Evolutionary conservation across 2,888 invertebrate species (phyloP).

Genomic region (Pterostichus niger): DNA sequence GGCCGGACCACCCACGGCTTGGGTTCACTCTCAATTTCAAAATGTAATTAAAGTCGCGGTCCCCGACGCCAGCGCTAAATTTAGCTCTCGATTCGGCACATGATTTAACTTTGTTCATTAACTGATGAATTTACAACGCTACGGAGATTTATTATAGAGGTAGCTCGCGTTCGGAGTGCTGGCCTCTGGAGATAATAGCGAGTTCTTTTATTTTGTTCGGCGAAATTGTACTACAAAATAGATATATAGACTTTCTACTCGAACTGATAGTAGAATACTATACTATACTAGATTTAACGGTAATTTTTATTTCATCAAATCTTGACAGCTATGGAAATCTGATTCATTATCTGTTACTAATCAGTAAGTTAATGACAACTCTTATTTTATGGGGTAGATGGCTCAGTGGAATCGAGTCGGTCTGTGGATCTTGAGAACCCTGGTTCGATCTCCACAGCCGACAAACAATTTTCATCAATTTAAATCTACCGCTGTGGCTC

Average conservation of each 20-base stretch:
- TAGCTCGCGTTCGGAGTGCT: not conserved
- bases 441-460: no score
- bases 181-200: conserved; percentile 12
- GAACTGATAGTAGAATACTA: no score
- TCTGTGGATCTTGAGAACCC: no score
- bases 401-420: no score
- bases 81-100: conserved; percentile 59
- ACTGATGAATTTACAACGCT: conserved; percentile 56
- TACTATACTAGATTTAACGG: no score
- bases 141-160: conserved; percentile 43
- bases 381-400: no score
- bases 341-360: no score
- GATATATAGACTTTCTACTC: not conserved
- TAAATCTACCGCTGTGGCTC: no score
- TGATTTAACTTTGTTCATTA: conserved; percentile 63
- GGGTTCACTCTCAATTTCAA: conserved; percentile 49
- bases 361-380: no score
- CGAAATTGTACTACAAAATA: not conserved
- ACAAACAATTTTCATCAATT: no score
- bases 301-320: no score
- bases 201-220: conserved; percentile 16
- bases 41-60: conserved; percentile 62
- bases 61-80: conserved; percentile 49
- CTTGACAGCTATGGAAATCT: no score
- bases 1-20: conserved; percentile 54